Conservation (phyloP, 2,797 vertebrate species). For the Philypnodon macrostomus region DNA sequence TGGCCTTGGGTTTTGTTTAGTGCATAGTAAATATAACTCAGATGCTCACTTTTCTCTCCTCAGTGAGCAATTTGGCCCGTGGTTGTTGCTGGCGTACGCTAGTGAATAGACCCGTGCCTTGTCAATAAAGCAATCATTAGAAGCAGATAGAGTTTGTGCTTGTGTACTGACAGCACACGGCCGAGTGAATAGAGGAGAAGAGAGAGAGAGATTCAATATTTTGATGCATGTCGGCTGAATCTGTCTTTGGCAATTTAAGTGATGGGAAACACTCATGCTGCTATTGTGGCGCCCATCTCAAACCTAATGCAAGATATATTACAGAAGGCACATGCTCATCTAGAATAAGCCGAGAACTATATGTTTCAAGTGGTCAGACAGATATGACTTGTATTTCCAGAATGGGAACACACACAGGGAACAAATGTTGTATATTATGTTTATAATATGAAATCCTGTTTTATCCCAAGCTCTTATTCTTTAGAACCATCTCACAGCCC, state of each 20-base stretch:
- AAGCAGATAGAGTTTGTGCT: constrained; percentile 76
- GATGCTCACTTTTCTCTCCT: constrained; percentile 21
- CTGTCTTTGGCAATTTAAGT: constrained; percentile 57
- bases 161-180: constrained; percentile 51
- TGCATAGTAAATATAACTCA: constrained; percentile 43
- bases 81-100: constrained; percentile 52
- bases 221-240: constrained; percentile 54
- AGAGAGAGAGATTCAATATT: constrained; percentile 53
- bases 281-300: constrained; percentile 15
- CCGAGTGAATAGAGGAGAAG: constrained; percentile 30
- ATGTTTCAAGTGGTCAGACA: background rate
- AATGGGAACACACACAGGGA: too few relatives aligned
- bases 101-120: constrained; percentile 67
- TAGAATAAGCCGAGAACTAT: constrained; percentile 5
- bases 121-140: constrained; percentile 80
- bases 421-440: too few relatives aligned
- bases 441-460: too few relatives aligned
- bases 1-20: constrained; percentile 33
- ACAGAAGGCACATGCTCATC: constrained; percentile 4
- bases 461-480: too few relatives aligned
- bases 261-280: constrained; percentile 40
- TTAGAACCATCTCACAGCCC: too few relatives aligned
- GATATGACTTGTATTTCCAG: constrained; percentile 5
- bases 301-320: constrained; percentile 12
- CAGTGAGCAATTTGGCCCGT: constrained; percentile 55